Percentiles rank a stretch among this genome's conserved stretches.
These are phyloP conservation scores for Anoplius nigerrimus DNA, from an alignment of 2,888 invertebrate genomes.

Conservation along the genomic window DNA sequence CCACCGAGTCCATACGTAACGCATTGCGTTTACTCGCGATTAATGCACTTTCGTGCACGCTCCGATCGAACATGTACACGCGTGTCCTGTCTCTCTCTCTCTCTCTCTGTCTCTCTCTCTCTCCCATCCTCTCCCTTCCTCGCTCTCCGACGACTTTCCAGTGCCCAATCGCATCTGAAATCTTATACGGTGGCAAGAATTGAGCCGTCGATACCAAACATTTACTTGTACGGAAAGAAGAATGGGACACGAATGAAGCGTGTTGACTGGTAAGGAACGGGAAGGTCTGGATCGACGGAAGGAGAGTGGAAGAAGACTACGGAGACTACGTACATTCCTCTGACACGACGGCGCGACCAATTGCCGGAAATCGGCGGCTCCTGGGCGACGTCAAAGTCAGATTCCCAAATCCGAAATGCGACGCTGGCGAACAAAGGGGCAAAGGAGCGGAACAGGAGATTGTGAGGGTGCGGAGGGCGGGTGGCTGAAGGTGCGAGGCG, in stretches of 20 bases:
- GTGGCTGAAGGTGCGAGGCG: background rate
- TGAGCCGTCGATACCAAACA: too few species aligned
- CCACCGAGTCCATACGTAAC: slow-evolving; percentile 39
- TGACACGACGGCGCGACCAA: slow-evolving; percentile 50
- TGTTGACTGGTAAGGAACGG: too few species aligned
- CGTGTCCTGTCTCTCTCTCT: too few species aligned
- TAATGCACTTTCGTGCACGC: slow-evolving; percentile 38
- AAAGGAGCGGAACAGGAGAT: slow-evolving; percentile 34
- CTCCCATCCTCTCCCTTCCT: background rate
- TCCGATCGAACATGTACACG: slow-evolving; percentile 31
- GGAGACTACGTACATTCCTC: slow-evolving; percentile 49
- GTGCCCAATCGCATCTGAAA: too few species aligned
- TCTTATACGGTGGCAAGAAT: too few species aligned
- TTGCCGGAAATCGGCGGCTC: slow-evolving; percentile 61
- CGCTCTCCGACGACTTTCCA: too few species aligned
- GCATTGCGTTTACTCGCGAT: slow-evolving; percentile 35
- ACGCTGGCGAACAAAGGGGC: slow-evolving; percentile 27
- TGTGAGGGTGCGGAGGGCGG: background rate
- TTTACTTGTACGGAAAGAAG: too few species aligned
- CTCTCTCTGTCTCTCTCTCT: background rate
- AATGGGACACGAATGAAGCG: too few species aligned
- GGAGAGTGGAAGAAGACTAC: slow-evolving; percentile 31
- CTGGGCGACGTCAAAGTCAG: slow-evolving; percentile 52
- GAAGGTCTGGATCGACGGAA: background rate
- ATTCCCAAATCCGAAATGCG: slow-evolving; percentile 43